These are phyloP conservation scores for Gastrophryne carolinensis DNA, from an alignment of 2,797 vertebrate species.

Conservation along the genomic window DNA sequence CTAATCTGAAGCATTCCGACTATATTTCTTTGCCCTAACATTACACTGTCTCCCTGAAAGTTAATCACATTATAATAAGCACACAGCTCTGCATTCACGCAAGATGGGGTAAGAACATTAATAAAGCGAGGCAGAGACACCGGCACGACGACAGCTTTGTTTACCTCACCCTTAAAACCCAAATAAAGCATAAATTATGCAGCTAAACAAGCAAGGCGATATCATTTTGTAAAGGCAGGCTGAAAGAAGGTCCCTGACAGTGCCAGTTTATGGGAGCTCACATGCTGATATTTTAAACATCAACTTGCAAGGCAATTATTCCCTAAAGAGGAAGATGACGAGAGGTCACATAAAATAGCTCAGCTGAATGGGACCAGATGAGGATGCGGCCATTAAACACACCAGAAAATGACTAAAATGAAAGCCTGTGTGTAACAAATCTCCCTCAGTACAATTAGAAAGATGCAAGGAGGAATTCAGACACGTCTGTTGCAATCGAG, in stretches of 20 bases:
- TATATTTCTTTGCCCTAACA: too few relatives aligned
- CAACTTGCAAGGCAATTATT: conserved; percentile 38
- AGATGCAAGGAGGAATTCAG: conserved; percentile 51
- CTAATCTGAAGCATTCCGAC: too few relatives aligned
- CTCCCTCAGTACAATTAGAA: conserved; percentile 32
- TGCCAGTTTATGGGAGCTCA: neutral
- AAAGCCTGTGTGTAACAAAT: conserved; percentile 9
- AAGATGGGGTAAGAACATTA: neutral
- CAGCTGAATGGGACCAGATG: conserved; percentile 52
- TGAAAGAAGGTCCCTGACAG: neutral
- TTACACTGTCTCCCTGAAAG: neutral
- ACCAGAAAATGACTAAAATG: conserved; percentile 47
- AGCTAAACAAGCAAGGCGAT: neutral
- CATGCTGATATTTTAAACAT: conserved; percentile 20
- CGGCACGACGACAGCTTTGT: neutral
- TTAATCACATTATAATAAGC: neutral
- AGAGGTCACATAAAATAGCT: conserved; percentile 43
- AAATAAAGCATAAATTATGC: conserved; percentile 13
- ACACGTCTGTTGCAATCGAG: conserved; percentile 64
- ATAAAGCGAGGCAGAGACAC: neutral
- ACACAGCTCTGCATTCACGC: neutral
- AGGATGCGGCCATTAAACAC: conserved; percentile 36
- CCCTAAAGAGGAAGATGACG: conserved; percentile 43
- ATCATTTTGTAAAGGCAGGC: neutral
- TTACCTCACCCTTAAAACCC: neutral